Base-by-base conservation (phyloP, 2,797 vertebrate genomes). In the Falco biarmicus region DNA sequence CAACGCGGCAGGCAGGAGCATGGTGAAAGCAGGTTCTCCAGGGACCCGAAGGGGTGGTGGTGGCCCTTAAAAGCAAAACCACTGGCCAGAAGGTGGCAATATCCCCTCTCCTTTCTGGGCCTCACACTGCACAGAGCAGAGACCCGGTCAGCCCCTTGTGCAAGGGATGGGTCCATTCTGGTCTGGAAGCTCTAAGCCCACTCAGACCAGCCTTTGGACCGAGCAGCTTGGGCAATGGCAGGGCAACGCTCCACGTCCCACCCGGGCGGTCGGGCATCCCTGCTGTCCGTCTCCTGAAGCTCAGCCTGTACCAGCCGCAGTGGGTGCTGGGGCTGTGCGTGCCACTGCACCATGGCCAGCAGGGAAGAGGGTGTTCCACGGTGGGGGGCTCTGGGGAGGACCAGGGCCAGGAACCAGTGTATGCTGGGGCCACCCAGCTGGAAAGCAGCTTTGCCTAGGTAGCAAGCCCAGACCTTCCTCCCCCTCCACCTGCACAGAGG, bases 81-180 rank as follows among this genome's bases (percentile, higher is more conserved):
- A 13, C 31, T 63, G 71, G 53, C 92, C 89, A 90, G 89, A 45
- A 90, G 78, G 86, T 87, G 92, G 78, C 94, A 92, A 87, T 24
- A 22, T 87, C 78, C 45, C 37, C 85, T 57, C 73, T 84, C 16
- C 69, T 21, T 53, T 45, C 63, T 29, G 57, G 51, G 26, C 29
- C 66, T 25, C 63, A 20, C 59, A 13, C 29, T 17, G 51, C 3
- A 1, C 10, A 11, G 45, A 59, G 41, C 28, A 34, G 8, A 34
- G 51, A 22, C 51, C 50, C 28, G 78, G 12, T 60, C 37, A 51
- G 61, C 17, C 45, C 21, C 37, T 41, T n/a, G 22, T 51, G 47
- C 19, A 0, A 1, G n/a, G 29, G 18, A 32, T 15, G 37, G 29
- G 19, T 22, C 45, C 13, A 3, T 10, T 19, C 16, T 15, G 53